phyloP scores from a whole-genome alignment of 2,888 invertebrate genomes.

The Plutella xylostella region DNA sequence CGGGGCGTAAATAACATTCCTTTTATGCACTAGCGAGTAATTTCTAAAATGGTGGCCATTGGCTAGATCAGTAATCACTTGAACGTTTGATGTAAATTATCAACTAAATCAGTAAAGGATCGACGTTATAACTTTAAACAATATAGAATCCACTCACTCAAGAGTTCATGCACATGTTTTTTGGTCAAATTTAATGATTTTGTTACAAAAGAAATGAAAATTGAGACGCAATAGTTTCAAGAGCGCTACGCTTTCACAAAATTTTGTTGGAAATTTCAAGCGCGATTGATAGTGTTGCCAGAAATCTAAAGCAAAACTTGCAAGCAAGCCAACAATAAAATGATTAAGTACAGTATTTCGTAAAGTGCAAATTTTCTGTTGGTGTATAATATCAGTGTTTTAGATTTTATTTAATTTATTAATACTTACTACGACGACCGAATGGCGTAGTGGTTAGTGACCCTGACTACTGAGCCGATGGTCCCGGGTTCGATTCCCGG shows the following conservation, averaged over 20 bases:
- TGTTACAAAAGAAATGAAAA: constrained; percentile 32
- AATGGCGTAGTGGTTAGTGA: too few species aligned
- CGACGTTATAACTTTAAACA: constrained; percentile 25
- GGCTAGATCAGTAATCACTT: constrained; percentile 49
- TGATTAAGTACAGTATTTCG: too few species aligned
- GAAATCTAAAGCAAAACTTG: not conserved
- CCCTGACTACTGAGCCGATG: too few species aligned
- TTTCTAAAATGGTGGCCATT: constrained; percentile 65
- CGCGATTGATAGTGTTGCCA: not conserved
- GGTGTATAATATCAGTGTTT: too few species aligned
- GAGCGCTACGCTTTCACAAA: constrained; percentile 60
- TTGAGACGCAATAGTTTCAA: constrained; percentile 51
- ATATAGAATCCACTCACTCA: constrained; percentile 52
- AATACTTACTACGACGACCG: too few species aligned
- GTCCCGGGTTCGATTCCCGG: too few species aligned
- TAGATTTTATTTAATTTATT: too few species aligned
- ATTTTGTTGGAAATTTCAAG: constrained; percentile 20
- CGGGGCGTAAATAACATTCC: constrained; percentile 35
- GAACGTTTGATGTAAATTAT: constrained; percentile 35
- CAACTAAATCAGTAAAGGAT: constrained; percentile 18
- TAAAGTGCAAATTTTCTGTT: too few species aligned
- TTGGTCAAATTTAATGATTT: constrained; percentile 28
- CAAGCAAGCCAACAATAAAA: too few species aligned
- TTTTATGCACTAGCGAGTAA: constrained; percentile 37
- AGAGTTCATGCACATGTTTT: constrained; percentile 65